Evolutionary conservation across 2,113 vertebrate genomes (phyloP).

Genomic region (Tragelaphus scriptus): DNA sequence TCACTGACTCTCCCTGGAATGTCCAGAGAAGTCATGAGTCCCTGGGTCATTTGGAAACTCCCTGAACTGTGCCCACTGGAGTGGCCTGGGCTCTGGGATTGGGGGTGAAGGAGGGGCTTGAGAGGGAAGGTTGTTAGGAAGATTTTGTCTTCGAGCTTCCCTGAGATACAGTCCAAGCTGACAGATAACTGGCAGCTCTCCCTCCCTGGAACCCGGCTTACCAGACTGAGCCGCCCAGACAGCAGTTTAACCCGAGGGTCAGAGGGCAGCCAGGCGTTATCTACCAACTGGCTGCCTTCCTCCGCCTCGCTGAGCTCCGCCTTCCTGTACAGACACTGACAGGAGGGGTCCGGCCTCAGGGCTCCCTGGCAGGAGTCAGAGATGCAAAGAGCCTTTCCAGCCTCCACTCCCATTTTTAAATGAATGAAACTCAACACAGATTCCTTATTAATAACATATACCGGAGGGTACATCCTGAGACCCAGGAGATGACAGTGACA

Average conservation of each 20-base stretch:
- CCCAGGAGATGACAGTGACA: neutral
- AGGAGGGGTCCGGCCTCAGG: neutral
- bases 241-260: conserved; percentile 87
- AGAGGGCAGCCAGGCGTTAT: conserved; percentile 90
- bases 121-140: conserved; percentile 36
- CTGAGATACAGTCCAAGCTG: conserved; percentile 49
- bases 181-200: conserved; percentile 81
- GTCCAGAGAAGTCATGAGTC: neutral
- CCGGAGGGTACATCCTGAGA: neutral
- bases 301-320: conserved; percentile 53
- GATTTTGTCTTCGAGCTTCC: rapidly evolving
- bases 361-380: conserved; percentile 56
- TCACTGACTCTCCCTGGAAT: conserved; percentile 1
- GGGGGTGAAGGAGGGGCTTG: neutral
- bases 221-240: conserved; percentile 84
- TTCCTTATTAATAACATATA: conserved; percentile 60
- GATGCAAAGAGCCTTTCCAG: conserved; percentile 48
- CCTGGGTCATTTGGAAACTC: neutral
- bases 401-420: neutral
- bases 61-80: neutral
- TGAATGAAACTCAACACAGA: neutral
- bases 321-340: conserved; percentile 60
- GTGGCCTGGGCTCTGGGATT: rapidly evolving
- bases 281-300: conserved; percentile 79
- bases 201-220: conserved; percentile 81